Conservation (phyloP, 2,797 vertebrate species). For the Lithobates pipiens region DNA sequence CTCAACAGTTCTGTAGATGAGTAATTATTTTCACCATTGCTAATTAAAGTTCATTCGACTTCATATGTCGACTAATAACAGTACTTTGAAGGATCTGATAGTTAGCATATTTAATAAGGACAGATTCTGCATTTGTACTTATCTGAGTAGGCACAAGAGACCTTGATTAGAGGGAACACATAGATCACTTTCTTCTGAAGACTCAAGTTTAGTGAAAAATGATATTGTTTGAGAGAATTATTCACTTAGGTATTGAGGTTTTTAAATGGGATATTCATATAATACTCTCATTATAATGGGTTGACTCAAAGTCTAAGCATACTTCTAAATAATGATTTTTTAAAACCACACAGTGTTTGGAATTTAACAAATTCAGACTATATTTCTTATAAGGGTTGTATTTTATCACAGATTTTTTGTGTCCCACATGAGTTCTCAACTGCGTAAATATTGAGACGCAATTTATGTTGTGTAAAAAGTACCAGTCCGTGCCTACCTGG, state of each 20-base stretch:
- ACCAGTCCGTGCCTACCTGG: no score
- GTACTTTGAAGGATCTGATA: background rate
- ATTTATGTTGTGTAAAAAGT: no score
- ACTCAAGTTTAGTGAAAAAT: background rate
- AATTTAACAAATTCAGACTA: no score
- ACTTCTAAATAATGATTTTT: no score
- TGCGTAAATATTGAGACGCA: no score
- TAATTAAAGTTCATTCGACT: slow-evolving; percentile 15
- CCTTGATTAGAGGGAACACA: background rate
- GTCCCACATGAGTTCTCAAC: no score
- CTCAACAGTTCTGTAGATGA: background rate
- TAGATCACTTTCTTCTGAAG: background rate
- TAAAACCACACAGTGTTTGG: no score
- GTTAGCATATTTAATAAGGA: slow-evolving; percentile 7
- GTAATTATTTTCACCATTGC: slow-evolving; percentile 4
- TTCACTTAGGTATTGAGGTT: background rate
- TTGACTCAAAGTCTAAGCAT: no score
- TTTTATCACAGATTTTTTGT: no score
- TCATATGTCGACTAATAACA: background rate
- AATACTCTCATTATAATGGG: background rate
- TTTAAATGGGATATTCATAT: background rate
- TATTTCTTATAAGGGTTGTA: no score
- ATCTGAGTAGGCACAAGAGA: slow-evolving; percentile 1
- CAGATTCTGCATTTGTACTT: background rate
- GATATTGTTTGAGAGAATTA: background rate